Conservation (phyloP, 2,888 invertebrate species). For the Saturnia japonica region DNA sequence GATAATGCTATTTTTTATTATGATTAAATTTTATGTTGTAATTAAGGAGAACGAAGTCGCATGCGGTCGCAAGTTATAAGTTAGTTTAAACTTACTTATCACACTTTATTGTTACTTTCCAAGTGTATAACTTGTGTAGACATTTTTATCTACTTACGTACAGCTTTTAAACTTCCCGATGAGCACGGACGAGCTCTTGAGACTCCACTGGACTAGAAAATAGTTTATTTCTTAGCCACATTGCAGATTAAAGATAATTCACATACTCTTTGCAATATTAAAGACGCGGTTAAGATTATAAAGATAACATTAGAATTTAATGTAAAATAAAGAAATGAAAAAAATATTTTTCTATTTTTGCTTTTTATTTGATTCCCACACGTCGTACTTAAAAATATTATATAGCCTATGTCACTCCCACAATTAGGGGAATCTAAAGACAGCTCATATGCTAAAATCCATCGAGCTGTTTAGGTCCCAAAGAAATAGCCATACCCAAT, state of each 20-base stretch:
- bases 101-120: neutral
- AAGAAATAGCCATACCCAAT: too few relatives aligned
- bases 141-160: slow-evolving; percentile 4
- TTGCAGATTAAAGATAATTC: neutral
- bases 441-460: too few relatives aligned
- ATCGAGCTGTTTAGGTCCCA: too few relatives aligned
- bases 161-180: neutral
- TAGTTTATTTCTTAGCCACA: neutral
- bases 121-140: neutral
- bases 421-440: too few relatives aligned
- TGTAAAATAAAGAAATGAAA: neutral
- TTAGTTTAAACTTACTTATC: neutral
- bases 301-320: neutral
- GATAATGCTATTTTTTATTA: too few relatives aligned
- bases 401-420: too few relatives aligned
- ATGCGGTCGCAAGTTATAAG: too few relatives aligned
- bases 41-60: too few relatives aligned
- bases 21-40: too few relatives aligned
- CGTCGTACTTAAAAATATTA: too few relatives aligned
- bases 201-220: neutral
- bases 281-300: neutral
- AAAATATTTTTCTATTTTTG: too few relatives aligned
- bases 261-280: neutral
- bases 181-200: slow-evolving; percentile 1
- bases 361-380: too few relatives aligned